Conservation (phyloP, 30 jellyfish, hydroid and myxozoan genomes). For the Rhopilema esculentum region DNA sequence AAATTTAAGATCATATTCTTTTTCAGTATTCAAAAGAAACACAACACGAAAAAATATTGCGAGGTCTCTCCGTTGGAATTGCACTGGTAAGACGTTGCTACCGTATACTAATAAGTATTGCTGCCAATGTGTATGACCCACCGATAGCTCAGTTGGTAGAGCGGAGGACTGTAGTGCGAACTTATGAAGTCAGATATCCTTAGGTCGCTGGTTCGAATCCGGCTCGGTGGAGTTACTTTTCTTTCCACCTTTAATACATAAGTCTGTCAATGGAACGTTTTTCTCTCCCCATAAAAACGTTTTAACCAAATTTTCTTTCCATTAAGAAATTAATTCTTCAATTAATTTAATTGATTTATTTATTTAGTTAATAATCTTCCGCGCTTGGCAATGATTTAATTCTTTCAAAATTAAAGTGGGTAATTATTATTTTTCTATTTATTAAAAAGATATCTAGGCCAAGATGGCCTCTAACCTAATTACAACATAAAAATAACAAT, state of each 20-base stretch:
- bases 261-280: neutral
- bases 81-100: conserved; percentile 85
- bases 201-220: conserved; percentile 46
- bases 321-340: no score
- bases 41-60: conserved; percentile 90
- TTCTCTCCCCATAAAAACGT: no score
- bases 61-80: conserved; percentile 98
- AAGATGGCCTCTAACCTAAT: no score
- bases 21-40: conserved; percentile 95
- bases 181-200: neutral
- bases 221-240: conserved; percentile 36
- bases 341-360: no score
- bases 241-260: neutral
- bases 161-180: conserved; percentile 58
- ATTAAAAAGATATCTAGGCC: no score
- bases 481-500: no score
- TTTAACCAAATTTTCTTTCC: no score
- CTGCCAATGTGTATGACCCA: neutral
- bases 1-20: neutral
- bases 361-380: no score
- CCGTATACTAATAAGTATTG: no score
- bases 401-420: no score
- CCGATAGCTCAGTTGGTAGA: conserved; percentile 49
- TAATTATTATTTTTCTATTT: no score
- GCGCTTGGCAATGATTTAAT: no score